These are phyloP conservation scores for Pelodiscus sinensis DNA, from an alignment of 2,113 vertebrate species.

Conservation along the genomic window DNA sequence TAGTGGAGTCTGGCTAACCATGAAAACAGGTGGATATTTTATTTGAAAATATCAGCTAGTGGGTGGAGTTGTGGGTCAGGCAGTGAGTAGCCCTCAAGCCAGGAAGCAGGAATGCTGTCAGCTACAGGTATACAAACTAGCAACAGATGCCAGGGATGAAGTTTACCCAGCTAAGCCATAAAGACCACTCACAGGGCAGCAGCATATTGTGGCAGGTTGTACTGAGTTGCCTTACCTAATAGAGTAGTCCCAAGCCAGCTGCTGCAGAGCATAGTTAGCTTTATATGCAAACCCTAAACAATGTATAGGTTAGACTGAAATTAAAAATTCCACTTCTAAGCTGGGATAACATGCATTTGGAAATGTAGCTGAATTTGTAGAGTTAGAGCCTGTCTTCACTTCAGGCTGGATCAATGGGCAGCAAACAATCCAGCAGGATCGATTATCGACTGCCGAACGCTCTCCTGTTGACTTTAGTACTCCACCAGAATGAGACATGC, in stretches of 20 bases:
- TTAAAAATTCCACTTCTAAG: neutral
- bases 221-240: neutral
- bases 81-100: neutral
- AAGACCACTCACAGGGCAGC: neutral
- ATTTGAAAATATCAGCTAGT: neutral
- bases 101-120: neutral
- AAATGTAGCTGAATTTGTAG: neutral
- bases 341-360: neutral
- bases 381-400: neutral
- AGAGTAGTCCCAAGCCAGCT: neutral
- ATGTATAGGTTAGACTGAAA: neutral
- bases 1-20: neutral
- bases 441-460: too few relatives aligned
- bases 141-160: neutral
- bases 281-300: neutral
- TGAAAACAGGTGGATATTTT: neutral
- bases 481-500: too few relatives aligned
- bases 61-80: neutral
- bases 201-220: neutral
- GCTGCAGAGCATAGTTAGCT: neutral
- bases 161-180: neutral
- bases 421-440: too few relatives aligned
- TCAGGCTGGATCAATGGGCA: too few relatives aligned
- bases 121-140: neutral
- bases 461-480: too few relatives aligned